These are phyloP conservation scores for Psittacula echo DNA, from an alignment of 2,797 vertebrate species.

Conservation along the genomic window DNA sequence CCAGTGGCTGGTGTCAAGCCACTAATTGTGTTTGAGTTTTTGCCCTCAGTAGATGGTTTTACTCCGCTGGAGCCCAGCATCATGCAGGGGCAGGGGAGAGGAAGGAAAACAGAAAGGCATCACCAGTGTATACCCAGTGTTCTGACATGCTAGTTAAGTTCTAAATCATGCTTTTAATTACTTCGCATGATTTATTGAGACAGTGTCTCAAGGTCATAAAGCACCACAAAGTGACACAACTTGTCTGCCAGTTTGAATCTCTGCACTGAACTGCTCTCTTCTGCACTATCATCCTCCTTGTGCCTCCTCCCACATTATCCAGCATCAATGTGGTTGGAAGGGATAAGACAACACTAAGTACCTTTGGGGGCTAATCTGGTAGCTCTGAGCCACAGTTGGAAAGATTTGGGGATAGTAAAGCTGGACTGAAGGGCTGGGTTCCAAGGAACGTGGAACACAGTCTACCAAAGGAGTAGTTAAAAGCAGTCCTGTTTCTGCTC, in stretches of 20 bases:
- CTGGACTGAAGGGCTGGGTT: neutral
- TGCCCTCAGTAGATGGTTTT: slow-evolving; percentile 27
- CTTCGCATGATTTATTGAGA: slow-evolving; percentile 51
- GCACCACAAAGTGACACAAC: neutral
- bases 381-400: neutral
- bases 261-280: neutral
- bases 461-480: neutral
- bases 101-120: slow-evolving; percentile 8
- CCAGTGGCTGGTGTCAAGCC: neutral
- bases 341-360: neutral
- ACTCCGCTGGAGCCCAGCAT: neutral
- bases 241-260: neutral
- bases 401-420: neutral
- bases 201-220: slow-evolving; percentile 49
- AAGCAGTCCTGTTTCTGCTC: neutral
- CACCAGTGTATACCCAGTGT: neutral
- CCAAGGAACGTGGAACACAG: neutral
- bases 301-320: neutral
- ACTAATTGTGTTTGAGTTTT: neutral
- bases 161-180: slow-evolving; percentile 61
- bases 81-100: neutral
- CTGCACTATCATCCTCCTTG: neutral
- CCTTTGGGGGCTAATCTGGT: neutral
- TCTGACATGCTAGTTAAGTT: slow-evolving; percentile 28
- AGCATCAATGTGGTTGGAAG: neutral